Evolutionary conservation across 2,113 vertebrate genomes (phyloP), one percentile per base, ranked within the genome.

Genomic region (Triplophysa tibetana): DNA sequence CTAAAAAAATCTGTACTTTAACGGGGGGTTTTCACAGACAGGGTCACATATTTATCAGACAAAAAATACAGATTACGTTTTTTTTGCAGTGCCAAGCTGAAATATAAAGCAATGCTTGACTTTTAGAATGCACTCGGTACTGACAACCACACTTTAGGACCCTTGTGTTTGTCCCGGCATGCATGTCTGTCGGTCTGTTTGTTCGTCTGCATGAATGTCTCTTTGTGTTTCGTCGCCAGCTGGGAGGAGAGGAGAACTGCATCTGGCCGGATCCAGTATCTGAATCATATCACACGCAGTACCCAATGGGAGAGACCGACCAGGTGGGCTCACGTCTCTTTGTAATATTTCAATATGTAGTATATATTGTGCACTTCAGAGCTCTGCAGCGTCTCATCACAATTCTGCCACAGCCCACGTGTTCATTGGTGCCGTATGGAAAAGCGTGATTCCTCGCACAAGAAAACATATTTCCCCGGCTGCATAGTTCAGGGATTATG

Each of bases 221-320:
- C 33, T 81, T 19, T 65, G 60, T 87, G 82, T 87, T 54, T 24
- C 82, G 76, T 50, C 60, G 89, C 83, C 91, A 99, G 98, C 83
- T 99, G 98, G 98, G 98, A 99, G 93, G 98, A 99, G 90, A 92
- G 98, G 80, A 95, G 96, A 85, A 99, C 97, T 0, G 96, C 98
- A 16, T 97, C 97, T 81, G 98, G 98, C 85, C 94, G 98, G 82
- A 99, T 98, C 87, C 98, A 99, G 85, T 99, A 99, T 91, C 91
- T 99, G 87, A 99, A 99, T 91, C 98, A 99, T 82, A 99, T 99
- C 87, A 99, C 97, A 79, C 92, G 98, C 88, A 99, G 95, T 87
- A 99, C 98, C 0, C 98, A 99, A 79, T 99, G 98, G 98, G 98
- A 99, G 87, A 94, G 98, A 82, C 98, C 98, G 0, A 99, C 98